Base-by-base conservation (phyloP, 2,888 invertebrate species). In the Euplagia quadripunctaria region DNA sequence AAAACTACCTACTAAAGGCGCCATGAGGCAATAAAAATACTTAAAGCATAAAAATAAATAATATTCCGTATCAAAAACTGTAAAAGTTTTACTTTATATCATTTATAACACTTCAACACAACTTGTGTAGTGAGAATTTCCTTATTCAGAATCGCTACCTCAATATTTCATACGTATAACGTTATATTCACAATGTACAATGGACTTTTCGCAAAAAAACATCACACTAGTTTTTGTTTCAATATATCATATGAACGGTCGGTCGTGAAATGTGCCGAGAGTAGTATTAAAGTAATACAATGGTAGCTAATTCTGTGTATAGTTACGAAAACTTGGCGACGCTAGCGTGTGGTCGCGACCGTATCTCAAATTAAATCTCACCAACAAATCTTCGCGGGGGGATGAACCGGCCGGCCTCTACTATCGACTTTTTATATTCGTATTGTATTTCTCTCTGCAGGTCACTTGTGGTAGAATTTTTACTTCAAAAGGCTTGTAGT, bases 321-420 rank as follows among this genome's bases (percentile, higher is more conserved):
- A 82, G 86, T 86, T 88, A 90, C 87, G 89, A 93, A 94, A 94
- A 94, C 87, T 92, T 93, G 92, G 92, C 92, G 92, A 91, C 90
- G 91, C 84, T 87, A 85, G 87, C 87, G 90, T 90, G 92, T 91
- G 92, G 89, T 90, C 91, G 91, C 90, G 92, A 91, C 93, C 93
- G 92, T 94, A 95, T 94, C 94, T 95, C 92, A 94, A 94, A 95
- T 95, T 94, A 95, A 94, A 95, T 94, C 94, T 94, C 87, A 89
- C 92, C 92, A 92, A 94, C 94, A 94, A 94, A 94, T 95, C 94
- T 94, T 93, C 91, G 91, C 90, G 90, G 88, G 87, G 82, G 91
- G 90, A 90, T 92, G 90, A 91, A 89, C 90, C 90, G 87, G 84
- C 80, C 79, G 77, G 71, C 89, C 87, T 76, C 87, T 90, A 91